Evolutionary conservation across 2,113 vertebrate species (phyloP).

Genomic region (Catagonus wagneri): DNA sequence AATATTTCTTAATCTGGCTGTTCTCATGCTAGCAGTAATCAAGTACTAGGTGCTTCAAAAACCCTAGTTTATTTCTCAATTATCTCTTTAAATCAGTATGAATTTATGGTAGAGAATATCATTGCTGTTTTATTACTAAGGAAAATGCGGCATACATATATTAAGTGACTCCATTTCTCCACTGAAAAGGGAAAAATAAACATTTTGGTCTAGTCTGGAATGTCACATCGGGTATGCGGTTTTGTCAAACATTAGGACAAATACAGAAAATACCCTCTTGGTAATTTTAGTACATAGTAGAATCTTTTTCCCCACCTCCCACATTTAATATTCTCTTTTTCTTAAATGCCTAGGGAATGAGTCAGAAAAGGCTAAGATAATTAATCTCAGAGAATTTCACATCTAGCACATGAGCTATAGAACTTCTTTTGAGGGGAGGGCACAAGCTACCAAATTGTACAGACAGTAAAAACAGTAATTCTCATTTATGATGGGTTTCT

Average conservation of each 20-base stretch:
- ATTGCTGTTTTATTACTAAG: neutral
- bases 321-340: neutral
- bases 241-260: neutral
- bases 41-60: slow-evolving; percentile 41
- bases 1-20: slow-evolving; percentile 47
- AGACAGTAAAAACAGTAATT: neutral
- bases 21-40: slow-evolving; percentile 43
- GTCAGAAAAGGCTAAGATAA: slow-evolving; percentile 7
- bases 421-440: neutral
- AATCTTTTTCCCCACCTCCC: neutral
- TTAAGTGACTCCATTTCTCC: neutral
- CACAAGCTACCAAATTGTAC: neutral
- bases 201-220: neutral
- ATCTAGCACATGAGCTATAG: neutral
- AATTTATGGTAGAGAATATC: neutral
- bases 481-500: neutral
- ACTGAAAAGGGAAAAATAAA: neutral
- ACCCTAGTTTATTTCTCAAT: slow-evolving; percentile 43
- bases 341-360: neutral
- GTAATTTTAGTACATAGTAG: neutral
- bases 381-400: neutral
- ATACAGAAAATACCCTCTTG: neutral
- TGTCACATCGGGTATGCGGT: neutral
- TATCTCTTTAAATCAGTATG: slow-evolving; percentile 43
- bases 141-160: slow-evolving; percentile 2